Evolutionary conservation across 2,888 invertebrate species (phyloP).

Genomic region (Platycnemis pennipes): DNA sequence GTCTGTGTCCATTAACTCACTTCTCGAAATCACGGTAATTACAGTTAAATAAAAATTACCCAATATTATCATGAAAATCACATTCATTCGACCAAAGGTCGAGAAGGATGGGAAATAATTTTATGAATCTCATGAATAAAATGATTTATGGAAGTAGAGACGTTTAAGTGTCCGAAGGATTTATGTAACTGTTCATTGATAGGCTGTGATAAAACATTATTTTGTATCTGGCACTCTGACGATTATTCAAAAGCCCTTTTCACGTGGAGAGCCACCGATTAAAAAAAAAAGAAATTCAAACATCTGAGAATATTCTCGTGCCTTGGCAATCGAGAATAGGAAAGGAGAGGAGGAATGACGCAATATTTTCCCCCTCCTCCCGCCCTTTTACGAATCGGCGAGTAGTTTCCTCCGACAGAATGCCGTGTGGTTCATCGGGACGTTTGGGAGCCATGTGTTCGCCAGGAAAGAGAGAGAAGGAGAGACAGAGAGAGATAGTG

Average conservation of each 20-base stretch:
- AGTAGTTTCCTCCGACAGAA: not conserved
- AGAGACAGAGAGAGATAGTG: not conserved
- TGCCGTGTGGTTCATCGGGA: not conserved
- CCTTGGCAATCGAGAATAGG: not conserved
- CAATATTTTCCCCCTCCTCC: constrained; percentile 2
- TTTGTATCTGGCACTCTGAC: not conserved
- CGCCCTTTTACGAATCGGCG: not conserved
- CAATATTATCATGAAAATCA: not conserved
- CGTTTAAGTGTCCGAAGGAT: not conserved
- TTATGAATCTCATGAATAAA: not conserved
- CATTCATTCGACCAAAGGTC: not conserved
- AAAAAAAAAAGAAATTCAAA: not conserved
- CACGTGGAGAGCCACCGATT: not conserved
- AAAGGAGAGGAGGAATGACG: not conserved
- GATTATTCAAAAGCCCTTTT: not conserved
- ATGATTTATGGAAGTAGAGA: not conserved
- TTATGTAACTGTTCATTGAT: not conserved
- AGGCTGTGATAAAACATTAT: not conserved
- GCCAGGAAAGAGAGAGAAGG: not conserved
- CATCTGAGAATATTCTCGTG: not conserved
- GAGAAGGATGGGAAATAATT: not conserved
- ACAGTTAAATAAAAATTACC: not conserved
- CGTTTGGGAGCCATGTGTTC: not conserved
- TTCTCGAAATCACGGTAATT: too few relatives aligned
- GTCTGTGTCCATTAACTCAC: too few relatives aligned